Conservation (phyloP, 2,888 invertebrate species). For the Carabus problematicus region DNA sequence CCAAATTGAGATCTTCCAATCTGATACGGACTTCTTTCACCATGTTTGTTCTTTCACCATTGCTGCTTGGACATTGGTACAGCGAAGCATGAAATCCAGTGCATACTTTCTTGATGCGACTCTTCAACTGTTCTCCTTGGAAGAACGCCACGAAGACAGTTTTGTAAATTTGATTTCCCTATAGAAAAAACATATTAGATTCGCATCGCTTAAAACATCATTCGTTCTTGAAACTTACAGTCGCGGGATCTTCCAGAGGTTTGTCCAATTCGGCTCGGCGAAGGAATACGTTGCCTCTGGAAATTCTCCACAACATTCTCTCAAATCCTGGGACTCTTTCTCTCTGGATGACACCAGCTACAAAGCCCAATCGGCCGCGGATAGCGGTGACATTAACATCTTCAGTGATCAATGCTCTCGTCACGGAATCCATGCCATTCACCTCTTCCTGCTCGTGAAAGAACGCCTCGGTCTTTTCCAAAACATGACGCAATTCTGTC, state of each 20-base stretch:
- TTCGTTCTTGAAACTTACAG: slow-evolving; percentile 64
- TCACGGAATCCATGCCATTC: slow-evolving; percentile 70
- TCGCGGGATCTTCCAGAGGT: slow-evolving; percentile 82
- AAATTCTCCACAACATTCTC: slow-evolving; percentile 92
- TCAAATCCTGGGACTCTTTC: slow-evolving; percentile 91
- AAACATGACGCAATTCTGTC: slow-evolving; percentile 88
- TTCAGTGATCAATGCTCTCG: slow-evolving; percentile 65
- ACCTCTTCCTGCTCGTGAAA: slow-evolving; percentile 82
- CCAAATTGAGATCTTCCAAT: slow-evolving; percentile 87
- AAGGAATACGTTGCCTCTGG: slow-evolving; percentile 89
- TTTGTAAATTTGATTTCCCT: slow-evolving; percentile 89
- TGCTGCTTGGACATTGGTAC: slow-evolving; percentile 90
- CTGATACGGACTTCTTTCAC: slow-evolving; percentile 87
- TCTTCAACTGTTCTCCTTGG: slow-evolving; percentile 92
- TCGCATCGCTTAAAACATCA: background rate
- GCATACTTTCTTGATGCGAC: slow-evolving; percentile 91
- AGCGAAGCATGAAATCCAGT: slow-evolving; percentile 91
- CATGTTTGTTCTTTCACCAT: slow-evolving; percentile 87
- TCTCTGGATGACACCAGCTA: slow-evolving; percentile 90
- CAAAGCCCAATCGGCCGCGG: slow-evolving; percentile 74
- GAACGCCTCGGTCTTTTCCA: slow-evolving; percentile 91
- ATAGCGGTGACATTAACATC: slow-evolving; percentile 56
- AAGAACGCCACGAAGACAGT: slow-evolving; percentile 89
- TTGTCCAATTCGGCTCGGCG: slow-evolving; percentile 85
- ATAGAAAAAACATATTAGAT: slow-evolving; percentile 47